phyloP scores from a whole-genome alignment of 2,797 vertebrate species.

The Eremophila alpestris region DNA sequence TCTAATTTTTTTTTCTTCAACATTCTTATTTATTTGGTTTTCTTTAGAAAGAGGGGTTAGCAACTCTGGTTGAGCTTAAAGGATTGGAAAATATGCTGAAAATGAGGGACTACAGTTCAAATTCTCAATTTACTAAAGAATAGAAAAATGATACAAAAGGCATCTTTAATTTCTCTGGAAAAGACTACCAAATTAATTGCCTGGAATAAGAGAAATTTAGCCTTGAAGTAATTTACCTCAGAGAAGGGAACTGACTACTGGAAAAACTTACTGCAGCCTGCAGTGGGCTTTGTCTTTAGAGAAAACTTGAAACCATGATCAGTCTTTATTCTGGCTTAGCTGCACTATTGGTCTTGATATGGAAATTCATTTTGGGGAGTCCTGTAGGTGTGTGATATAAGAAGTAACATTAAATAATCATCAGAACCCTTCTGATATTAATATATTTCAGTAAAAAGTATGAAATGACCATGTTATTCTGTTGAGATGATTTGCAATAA shows the following conservation, averaged over 20 bases:
- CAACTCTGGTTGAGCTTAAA: not conserved
- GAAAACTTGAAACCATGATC: not conserved
- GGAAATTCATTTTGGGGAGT: not conserved
- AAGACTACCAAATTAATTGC: not conserved
- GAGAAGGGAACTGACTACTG: not conserved
- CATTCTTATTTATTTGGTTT: not conserved
- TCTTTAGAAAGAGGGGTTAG: not conserved
- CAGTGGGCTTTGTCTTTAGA: not conserved
- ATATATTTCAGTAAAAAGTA: not conserved
- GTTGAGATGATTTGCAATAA: not conserved
- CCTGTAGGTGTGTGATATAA: not conserved
- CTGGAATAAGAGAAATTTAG: not conserved
- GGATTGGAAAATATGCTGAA: not conserved
- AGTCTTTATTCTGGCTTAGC: not conserved
- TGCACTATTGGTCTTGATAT: not conserved
- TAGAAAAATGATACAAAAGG: not conserved
- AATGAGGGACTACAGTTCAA: not conserved
- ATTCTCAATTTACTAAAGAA: not conserved
- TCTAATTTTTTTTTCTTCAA: not conserved
- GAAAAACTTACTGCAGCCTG: not conserved
- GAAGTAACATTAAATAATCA: not conserved
- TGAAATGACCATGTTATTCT: not conserved
- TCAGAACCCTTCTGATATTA: not conserved
- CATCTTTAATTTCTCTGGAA: not conserved
- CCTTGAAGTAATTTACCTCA: not conserved